Base-by-base conservation (phyloP, 2,797 vertebrate species). In the Microtus agrestis region DNA sequence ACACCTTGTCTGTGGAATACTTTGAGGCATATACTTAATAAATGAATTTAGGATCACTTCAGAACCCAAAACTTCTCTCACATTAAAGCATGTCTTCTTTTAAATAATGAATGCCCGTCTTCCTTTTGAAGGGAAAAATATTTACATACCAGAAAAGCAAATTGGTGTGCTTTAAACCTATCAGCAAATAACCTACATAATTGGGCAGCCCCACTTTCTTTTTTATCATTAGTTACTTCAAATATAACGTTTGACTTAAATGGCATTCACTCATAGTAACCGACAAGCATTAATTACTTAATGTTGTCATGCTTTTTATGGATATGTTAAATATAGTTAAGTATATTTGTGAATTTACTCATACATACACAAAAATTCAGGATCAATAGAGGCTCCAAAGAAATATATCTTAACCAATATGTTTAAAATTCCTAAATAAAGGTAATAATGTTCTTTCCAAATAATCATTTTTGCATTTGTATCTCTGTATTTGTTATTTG, bases 61-160 rank as follows among this genome's bases (percentile, higher is more conserved):
- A 90, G 93, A 98, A 98, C 98, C 98, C 97, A 97, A 95, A 97
- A 96, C 97, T 95, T 96, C 96, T 98, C 27, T 96, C 56, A 80
- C 82, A 87, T 97, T 97, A 98, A 97, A 97, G 84, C 46, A 17
- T 5, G 46, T 97, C 97, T 97, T 96, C 67, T 92, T 25, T 98
- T 96, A 96, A 93, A 97, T 91, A 95, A 96, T 89, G 95, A 96
- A 97, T 96, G 65, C 56, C 95, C 97, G 5, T 73, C 82, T 97
- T 96, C 88, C 82, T 90, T 96, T 93, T 97, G 74, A 12, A 85
- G 29, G 17, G 12, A 91, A 96, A 86, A 96, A 95, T 95, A 96
- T 93, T 81, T 93, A 73, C 71, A 89, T 81, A 94, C 95, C 97
- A 79, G 96, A 67, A 97, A 97, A 95, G 91, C 91, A 95, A 51